Evolutionary conservation across 2,113 vertebrate genomes (phyloP).

Genomic region (Crotalus helleri): DNA sequence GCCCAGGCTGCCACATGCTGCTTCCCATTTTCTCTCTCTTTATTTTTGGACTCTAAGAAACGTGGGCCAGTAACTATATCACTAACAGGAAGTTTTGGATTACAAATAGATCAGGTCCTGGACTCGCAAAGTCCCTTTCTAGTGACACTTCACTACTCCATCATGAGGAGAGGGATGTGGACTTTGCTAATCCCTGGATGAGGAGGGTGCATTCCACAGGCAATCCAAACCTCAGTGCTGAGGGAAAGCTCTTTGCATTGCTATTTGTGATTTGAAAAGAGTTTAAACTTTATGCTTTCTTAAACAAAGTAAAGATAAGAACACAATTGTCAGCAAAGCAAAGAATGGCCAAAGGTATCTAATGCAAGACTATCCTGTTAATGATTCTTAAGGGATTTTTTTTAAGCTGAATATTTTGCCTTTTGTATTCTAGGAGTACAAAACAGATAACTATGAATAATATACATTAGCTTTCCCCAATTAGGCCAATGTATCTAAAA

Average conservation of each 20-base stretch:
- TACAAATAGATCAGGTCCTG: slow-evolving; percentile 59
- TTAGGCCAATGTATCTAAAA: neutral
- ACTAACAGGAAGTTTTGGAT: slow-evolving; percentile 82
- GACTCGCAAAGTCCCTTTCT: slow-evolving; percentile 31
- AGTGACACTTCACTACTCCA: slow-evolving; percentile 21
- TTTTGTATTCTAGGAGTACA: neutral
- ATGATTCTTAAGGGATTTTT: neutral
- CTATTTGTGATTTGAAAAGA: slow-evolving; percentile 1
- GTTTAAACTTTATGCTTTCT: neutral
- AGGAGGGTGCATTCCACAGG: slow-evolving; percentile 44
- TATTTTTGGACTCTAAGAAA: slow-evolving; percentile 60
- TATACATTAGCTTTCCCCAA: neutral
- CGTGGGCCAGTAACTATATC: slow-evolving; percentile 77
- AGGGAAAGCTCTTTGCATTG: slow-evolving; percentile 2
- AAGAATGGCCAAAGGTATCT: neutral
- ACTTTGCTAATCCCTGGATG: slow-evolving; percentile 57
- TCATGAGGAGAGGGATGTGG: slow-evolving; percentile 14
- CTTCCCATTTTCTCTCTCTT: slow-evolving; percentile 45
- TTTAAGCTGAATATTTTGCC: neutral
- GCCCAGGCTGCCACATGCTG: slow-evolving; percentile 40
- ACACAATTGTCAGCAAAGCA: neutral
- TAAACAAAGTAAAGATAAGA: neutral
- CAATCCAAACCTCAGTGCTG: slow-evolving; percentile 6
- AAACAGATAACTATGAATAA: neutral
- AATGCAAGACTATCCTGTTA: neutral